A percentile compares a stretch with the other conserved stretches of the same genome.
Conservation (phyloP, 2,888 invertebrate species). For the Dyspetes luteomarginatus region DNA sequence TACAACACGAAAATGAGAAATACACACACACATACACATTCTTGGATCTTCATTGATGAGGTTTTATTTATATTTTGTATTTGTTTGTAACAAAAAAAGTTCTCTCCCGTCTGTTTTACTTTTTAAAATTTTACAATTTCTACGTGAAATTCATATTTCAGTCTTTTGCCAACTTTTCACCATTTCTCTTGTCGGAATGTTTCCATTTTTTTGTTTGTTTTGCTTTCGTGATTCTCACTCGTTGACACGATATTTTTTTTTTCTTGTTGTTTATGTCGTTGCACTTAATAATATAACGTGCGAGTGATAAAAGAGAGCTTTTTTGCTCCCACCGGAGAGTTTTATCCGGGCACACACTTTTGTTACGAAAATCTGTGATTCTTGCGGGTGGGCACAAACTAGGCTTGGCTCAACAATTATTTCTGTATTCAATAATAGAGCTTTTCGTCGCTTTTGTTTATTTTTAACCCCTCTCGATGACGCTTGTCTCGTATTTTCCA, state of each 20-base stretch:
- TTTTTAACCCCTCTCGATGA: conserved; percentile 67
- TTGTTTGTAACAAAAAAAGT: background rate
- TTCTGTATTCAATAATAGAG: conserved; percentile 68
- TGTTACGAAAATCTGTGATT: background rate
- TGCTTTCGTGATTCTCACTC: background rate
- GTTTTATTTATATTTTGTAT: conserved; percentile 1
- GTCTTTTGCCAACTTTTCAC: background rate
- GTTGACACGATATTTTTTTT: background rate
- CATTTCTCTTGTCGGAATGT: too few species aligned
- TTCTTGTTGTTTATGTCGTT: too few species aligned
- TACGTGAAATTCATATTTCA: background rate
- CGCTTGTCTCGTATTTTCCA: conserved; percentile 43
- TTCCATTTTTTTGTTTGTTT: background rate
- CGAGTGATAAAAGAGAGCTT: too few species aligned
- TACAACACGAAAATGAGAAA: background rate
- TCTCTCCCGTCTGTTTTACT: conserved; percentile 5
- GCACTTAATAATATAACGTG: conserved; percentile 30
- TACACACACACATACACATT: background rate
- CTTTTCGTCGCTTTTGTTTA: conserved; percentile 68
- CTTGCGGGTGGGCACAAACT: conserved; percentile 46
- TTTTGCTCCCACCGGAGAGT: background rate
- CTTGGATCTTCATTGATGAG: background rate
- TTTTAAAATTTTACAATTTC: too few species aligned
- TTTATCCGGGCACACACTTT: background rate
- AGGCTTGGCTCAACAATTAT: conserved; percentile 67